A percentile compares a stretch with the other conserved stretches of the same genome.
Evolutionary conservation across 2,113 vertebrate genomes (phyloP).

Genomic region (Bambusicola thoracicus): DNA sequence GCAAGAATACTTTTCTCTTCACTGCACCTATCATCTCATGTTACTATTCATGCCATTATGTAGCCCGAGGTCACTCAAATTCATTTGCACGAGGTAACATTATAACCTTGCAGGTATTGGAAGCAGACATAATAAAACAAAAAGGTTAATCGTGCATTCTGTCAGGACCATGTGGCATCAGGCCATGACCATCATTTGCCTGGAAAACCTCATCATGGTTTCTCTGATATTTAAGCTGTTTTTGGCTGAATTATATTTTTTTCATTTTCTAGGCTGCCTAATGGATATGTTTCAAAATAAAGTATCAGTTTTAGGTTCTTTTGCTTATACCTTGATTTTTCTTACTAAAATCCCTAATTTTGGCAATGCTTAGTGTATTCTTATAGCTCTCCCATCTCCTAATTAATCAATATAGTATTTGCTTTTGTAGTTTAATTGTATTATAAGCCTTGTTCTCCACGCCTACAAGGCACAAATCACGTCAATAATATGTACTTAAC

Average conservation of each 20-base stretch:
- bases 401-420: constrained; percentile 44
- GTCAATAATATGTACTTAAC: not conserved
- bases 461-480: not conserved
- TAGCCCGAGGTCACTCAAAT: constrained; percentile 49
- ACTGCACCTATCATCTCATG: constrained; percentile 26
- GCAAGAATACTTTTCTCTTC: constrained; percentile 20
- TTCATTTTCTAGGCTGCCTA: constrained; percentile 45
- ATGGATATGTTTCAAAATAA: constrained; percentile 56
- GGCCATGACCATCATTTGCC: constrained; percentile 51
- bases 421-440: constrained; percentile 24
- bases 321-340: constrained; percentile 6
- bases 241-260: constrained; percentile 45
- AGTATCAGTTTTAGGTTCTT: constrained; percentile 16
- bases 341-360: constrained; percentile 43
- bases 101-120: constrained; percentile 52
- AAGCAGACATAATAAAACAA: constrained; percentile 67
- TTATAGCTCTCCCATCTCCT: not conserved
- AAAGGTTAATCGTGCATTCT: constrained; percentile 77
- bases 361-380: not conserved
- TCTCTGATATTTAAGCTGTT: constrained; percentile 37
- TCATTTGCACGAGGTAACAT: constrained; percentile 49
- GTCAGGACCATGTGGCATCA: constrained; percentile 57
- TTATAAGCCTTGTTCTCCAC: not conserved
- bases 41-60: constrained; percentile 57
- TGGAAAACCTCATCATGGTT: constrained; percentile 41